Evolutionary conservation across 64 coral and sea anemone genomes (phyloP).

Genomic region (Hydrozoanthus tunicans): DNA sequence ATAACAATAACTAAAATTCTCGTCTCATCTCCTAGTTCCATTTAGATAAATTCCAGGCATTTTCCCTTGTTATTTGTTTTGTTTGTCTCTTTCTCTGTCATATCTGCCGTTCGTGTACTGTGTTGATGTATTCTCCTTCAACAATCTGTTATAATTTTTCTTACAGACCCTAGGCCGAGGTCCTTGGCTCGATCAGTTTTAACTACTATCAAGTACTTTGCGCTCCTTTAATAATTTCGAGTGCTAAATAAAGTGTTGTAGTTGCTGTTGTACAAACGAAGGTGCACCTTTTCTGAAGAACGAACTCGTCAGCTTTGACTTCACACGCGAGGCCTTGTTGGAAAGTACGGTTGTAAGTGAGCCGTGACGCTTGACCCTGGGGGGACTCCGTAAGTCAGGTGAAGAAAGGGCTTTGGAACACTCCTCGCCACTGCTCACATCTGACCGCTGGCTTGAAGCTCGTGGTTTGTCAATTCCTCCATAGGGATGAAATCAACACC

Average conservation of each 20-base stretch:
- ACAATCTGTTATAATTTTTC: no score
- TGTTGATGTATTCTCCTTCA: no score
- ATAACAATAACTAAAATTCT: not conserved
- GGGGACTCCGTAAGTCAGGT: slow-evolving; percentile 52
- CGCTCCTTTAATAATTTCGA: not conserved
- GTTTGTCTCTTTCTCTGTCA: no score
- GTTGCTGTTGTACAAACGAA: not conserved
- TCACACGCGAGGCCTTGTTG: slow-evolving; percentile 74
- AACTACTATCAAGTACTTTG: no score
- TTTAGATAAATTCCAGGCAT: no score
- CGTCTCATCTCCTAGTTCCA: no score
- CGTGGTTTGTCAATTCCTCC: slow-evolving; percentile 16
- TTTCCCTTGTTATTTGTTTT: no score
- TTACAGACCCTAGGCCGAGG: no score
- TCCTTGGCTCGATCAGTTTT: no score
- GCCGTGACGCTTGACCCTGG: slow-evolving; percentile 81
- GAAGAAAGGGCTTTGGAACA: slow-evolving; percentile 48
- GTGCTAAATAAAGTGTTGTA: not conserved
- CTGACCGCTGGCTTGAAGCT: not conserved
- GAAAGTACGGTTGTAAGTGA: slow-evolving; percentile 74
- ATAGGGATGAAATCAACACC: not conserved
- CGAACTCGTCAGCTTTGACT: slow-evolving; percentile 74
- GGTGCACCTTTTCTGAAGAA: slow-evolving; percentile 88
- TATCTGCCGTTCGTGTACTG: no score
- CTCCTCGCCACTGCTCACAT: slow-evolving; percentile 3